Conservation (phyloP, 2,797 vertebrate species). For the Halcyon chelicuti region DNA sequence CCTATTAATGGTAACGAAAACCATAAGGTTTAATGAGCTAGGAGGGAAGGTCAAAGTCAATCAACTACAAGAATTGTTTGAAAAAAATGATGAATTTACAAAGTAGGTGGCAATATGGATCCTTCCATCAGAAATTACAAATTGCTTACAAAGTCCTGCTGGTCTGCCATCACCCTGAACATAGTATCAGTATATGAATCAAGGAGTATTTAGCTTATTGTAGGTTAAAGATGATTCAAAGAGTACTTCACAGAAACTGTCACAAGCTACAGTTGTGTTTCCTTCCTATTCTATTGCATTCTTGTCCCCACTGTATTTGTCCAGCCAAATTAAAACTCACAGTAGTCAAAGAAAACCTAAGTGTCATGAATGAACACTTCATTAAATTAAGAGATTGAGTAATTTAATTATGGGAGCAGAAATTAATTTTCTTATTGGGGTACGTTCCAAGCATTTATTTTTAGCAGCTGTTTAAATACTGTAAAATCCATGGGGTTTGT, state of each 20-base stretch:
- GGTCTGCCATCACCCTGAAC: background rate
- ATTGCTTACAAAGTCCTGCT: background rate
- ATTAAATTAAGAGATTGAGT: background rate
- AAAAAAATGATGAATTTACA: background rate
- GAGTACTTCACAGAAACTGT: background rate
- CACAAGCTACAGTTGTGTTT: accelerated
- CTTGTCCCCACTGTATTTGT: background rate
- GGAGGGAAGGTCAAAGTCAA: background rate
- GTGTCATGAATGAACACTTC: background rate
- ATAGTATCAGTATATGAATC: background rate
- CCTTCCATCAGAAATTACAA: background rate
- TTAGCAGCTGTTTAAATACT: background rate
- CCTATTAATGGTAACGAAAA: background rate
- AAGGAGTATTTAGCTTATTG: background rate
- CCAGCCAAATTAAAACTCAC: background rate
- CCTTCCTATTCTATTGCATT: background rate
- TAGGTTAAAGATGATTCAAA: background rate
- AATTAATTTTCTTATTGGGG: background rate
- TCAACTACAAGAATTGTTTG: background rate
- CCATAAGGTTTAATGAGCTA: background rate
- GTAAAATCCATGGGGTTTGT: background rate
- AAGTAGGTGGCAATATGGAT: background rate
- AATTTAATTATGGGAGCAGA: background rate
- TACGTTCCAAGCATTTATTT: background rate
- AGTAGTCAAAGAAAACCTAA: background rate